Conservation (phyloP, 2,113 vertebrate genomes). For the Pyxicephalus adspersus region DNA sequence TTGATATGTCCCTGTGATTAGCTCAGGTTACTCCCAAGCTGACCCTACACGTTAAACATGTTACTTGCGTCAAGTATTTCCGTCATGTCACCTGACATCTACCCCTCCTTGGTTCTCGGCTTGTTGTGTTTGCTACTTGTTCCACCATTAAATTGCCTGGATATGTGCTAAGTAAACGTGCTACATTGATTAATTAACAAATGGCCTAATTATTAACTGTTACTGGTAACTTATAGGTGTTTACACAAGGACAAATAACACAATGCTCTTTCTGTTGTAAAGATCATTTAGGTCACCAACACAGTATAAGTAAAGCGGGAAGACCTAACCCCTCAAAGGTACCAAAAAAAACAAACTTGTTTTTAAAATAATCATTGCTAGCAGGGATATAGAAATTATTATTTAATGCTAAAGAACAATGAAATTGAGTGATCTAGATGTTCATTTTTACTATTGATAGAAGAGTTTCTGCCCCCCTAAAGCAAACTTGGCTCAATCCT, state of each 20-base stretch:
- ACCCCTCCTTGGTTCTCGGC: background rate
- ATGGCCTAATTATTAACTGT: slow-evolving; percentile 12
- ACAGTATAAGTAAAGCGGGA: too few relatives aligned
- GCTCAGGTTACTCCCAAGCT: too few relatives aligned
- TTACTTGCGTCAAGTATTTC: background rate
- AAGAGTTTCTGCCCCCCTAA: too few relatives aligned
- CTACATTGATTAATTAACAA: slow-evolving; percentile 9
- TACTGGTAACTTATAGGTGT: background rate
- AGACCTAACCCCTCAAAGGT: too few relatives aligned
- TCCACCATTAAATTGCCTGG: background rate
- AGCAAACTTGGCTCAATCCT: too few relatives aligned
- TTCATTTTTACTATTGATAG: too few relatives aligned
- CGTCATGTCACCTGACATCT: background rate
- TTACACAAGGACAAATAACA: slow-evolving; percentile 24
- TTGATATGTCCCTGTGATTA: too few relatives aligned
- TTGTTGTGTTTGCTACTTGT: background rate
- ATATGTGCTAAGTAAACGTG: background rate
- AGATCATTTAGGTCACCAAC: background rate
- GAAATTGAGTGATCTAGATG: too few relatives aligned
- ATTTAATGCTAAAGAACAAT: too few relatives aligned
- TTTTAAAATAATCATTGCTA: too few relatives aligned
- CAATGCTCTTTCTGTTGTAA: background rate
- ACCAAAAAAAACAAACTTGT: too few relatives aligned
- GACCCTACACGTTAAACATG: background rate
- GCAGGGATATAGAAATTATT: too few relatives aligned